Base-by-base conservation (phyloP, 1,140 invertebrate genomes). In the Atta cephalotes region DNA sequence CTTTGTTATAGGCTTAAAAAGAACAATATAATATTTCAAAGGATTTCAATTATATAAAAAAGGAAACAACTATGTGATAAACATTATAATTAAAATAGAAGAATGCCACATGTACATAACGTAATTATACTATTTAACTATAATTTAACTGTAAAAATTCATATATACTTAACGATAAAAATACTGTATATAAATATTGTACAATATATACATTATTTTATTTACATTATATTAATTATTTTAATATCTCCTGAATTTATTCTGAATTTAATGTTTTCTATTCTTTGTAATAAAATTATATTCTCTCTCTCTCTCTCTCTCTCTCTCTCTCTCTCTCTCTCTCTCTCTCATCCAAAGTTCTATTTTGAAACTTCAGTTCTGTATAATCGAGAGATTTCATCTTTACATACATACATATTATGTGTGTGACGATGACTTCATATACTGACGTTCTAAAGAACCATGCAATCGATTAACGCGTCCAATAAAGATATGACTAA, bases 401-500 rank as follows among this genome's bases (percentile, higher is more conserved):
- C 35, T 62, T 16, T 28, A 2, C n/a, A 76, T 39, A 7, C 35
- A 39, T 39, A 39, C 35, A 39, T 39, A 39, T 39, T 39, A 7
- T 39, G 35, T 39, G 35, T 39, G 0, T 21, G 16, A 49, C 45
- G 58, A 25, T 25, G 35, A 78, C 63, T 49, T 49, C 7, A 78
- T 49, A 28, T 49, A 78, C 16, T 49, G 58, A 63, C 25, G 16
- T 65, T 25, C 0, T 25, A 51, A 31, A 28, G 65, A 56, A 39
- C 31, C 31, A 14, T 14, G n/a, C 9, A 9, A 81, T 71, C 49
- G 49, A 71, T 81, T 21, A 39, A 56, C 21, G 31, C 25, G 25
- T 72, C 21, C 72, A 82, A 62, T 45, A 60, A 82, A n/a, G n/a
- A 82, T 18, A 31, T 5, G 53, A 7, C 51, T 72, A 72, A 72